Percentiles rank a stretch among this genome's conserved stretches.
Evolutionary conservation across 2,797 vertebrate species (phyloP).

Genomic region (Pangasius sanitwongsei): DNA sequence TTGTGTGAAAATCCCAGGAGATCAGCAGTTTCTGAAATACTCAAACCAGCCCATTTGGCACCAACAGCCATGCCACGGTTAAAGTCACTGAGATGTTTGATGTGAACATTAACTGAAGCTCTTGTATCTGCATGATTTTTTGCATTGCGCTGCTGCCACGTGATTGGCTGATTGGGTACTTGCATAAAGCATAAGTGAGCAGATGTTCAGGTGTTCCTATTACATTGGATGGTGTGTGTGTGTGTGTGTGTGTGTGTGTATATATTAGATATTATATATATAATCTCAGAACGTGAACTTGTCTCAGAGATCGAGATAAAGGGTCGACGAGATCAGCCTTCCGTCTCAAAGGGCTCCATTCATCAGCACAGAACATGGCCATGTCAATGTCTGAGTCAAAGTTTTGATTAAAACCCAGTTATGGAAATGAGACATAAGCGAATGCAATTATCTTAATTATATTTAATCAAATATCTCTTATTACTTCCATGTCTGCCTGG

Average conservation of each 20-base stretch:
- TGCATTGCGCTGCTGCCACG: too few relatives aligned
- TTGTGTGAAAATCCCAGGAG: too few relatives aligned
- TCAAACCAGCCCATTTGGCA: too few relatives aligned
- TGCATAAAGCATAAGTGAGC: too few relatives aligned
- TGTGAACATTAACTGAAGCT: too few relatives aligned
- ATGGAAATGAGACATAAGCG: conserved; percentile 58
- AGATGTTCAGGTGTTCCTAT: too few relatives aligned
- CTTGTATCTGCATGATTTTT: too few relatives aligned
- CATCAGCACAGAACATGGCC: conserved; percentile 18
- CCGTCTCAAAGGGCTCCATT: conserved; percentile 47
- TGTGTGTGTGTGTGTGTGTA: not conserved
- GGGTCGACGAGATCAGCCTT: not conserved
- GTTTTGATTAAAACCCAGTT: conserved; percentile 61
- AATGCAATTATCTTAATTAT: conserved; percentile 66
- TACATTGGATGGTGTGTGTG: too few relatives aligned
- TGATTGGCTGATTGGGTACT: too few relatives aligned
- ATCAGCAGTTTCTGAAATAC: too few relatives aligned
- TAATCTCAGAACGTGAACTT: not conserved
- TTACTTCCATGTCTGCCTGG: conserved; percentile 37
- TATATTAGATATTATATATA: not conserved
- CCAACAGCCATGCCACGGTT: too few relatives aligned
- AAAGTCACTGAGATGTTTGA: too few relatives aligned
- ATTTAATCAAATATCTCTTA: conserved; percentile 63
- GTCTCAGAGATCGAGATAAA: conserved; percentile 18
- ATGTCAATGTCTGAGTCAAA: conserved; percentile 57